A percentile compares a stretch with the other conserved stretches of the same genome.
Conservation (phyloP, 2,797 vertebrate genomes). For the Psittacula echo region DNA sequence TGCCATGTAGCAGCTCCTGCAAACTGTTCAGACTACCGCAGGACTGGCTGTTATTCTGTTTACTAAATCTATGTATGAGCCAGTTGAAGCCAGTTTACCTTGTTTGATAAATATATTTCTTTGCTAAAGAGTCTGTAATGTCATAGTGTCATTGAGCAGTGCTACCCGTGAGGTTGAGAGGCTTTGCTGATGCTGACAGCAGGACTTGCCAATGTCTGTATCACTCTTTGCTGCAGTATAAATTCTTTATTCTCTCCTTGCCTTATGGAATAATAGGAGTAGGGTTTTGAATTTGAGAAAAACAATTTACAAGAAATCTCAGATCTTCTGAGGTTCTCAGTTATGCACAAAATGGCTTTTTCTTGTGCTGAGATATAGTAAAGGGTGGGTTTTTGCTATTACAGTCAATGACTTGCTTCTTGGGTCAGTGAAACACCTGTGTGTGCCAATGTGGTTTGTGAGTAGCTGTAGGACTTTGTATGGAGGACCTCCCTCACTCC, state of each 20-base stretch:
- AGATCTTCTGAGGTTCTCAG: neutral
- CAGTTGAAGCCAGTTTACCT: conserved; percentile 78
- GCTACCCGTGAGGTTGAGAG: neutral
- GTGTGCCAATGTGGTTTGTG: conserved; percentile 83
- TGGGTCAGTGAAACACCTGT: conserved; percentile 33
- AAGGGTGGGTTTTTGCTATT: neutral
- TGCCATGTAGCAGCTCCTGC: conserved; percentile 82
- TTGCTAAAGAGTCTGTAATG: neutral
- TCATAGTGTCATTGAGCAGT: neutral
- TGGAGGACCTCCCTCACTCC: conserved; percentile 52
- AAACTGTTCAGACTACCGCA: conserved; percentile 89
- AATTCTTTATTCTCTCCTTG: neutral
- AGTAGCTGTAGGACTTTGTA: conserved; percentile 76
- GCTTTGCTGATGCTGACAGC: neutral
- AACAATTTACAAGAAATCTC: neutral
- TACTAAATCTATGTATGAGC: conserved; percentile 83
- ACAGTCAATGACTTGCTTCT: conserved; percentile 84
- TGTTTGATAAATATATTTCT: conserved; percentile 82
- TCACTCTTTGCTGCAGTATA: neutral
- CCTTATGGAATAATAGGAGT: fast-evolving
- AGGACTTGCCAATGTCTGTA: neutral
- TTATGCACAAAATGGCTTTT: neutral
- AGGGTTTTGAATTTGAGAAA: neutral
- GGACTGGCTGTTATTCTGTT: conserved; percentile 90
- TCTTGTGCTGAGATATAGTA: neutral